A percentile compares a stretch with the other conserved stretches of the same genome.
Evolutionary conservation across 2,888 invertebrate genomes (phyloP).

Genomic region (Macrostomum cliftonense): DNA sequence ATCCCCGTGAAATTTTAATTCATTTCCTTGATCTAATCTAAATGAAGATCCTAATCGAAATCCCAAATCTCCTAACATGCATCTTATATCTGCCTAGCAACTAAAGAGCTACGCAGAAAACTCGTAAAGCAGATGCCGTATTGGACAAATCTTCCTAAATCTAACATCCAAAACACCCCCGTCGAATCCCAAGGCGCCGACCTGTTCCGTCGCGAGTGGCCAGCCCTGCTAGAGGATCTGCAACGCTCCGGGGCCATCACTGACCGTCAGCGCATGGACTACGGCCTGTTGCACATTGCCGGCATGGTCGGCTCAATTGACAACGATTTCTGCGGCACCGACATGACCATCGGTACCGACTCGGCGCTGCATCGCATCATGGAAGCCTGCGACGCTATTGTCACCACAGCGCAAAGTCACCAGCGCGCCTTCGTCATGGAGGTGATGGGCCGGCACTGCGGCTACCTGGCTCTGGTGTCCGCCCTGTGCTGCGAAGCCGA

Average conservation of each 20-base stretch:
- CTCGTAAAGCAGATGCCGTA: too few relatives aligned
- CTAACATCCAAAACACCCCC: too few relatives aligned
- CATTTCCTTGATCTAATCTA: too few relatives aligned
- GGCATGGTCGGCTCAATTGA: slow-evolving; percentile 98
- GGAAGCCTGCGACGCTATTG: slow-evolving; percentile 92
- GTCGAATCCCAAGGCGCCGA: slow-evolving; percentile 51
- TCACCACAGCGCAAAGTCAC: slow-evolving; percentile 76
- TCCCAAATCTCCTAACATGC: too few relatives aligned
- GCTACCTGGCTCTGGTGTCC: slow-evolving; percentile 89
- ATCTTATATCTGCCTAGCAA: too few relatives aligned
- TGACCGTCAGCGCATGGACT: slow-evolving; percentile 54
- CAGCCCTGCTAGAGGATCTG: slow-evolving; percentile 64
- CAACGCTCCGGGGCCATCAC: slow-evolving; percentile 45
- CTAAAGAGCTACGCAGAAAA: too few relatives aligned
- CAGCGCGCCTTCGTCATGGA: slow-evolving; percentile 98
- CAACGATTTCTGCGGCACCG: slow-evolving; percentile 98
- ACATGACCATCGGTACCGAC: slow-evolving; percentile 99
- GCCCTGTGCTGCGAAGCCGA: slow-evolving; percentile 87
- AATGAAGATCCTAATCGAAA: too few relatives aligned
- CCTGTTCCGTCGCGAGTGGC: slow-evolving; percentile 80
- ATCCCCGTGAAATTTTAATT: too few relatives aligned
- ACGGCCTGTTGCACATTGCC: slow-evolving; percentile 64
- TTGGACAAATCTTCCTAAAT: too few relatives aligned
- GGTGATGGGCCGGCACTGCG: slow-evolving; percentile 98
- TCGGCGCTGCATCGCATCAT: slow-evolving; percentile 91